A percentile compares a stretch with the other conserved stretches of the same genome.
phyloP scores from a whole-genome alignment of 2,888 invertebrate species.

The Cosmia trapezina region DNA sequence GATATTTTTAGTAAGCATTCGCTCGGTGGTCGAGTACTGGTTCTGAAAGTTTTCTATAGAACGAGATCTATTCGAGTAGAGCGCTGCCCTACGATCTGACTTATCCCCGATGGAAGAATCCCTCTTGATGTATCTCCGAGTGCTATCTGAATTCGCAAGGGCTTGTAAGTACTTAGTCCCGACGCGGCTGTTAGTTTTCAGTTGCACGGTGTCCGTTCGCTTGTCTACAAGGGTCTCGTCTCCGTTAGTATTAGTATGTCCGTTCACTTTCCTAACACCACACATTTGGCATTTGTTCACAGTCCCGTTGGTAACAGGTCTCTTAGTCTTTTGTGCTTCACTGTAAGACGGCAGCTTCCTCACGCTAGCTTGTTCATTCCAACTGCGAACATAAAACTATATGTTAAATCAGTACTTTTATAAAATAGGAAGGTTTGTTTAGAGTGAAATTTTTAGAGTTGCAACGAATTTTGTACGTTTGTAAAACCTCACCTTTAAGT shows the following conservation, averaged over 20 bases:
- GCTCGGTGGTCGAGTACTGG: conserved; percentile 76
- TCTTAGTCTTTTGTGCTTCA: conserved; percentile 90
- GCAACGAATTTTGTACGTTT: neutral
- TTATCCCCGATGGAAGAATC: conserved; percentile 85
- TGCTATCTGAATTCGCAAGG: conserved; percentile 78
- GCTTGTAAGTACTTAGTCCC: conserved; percentile 88
- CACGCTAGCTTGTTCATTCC: conserved; percentile 89
- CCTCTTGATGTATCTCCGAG: conserved; percentile 81
- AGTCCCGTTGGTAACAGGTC: conserved; percentile 85
- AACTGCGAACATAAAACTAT: conserved; percentile 76
- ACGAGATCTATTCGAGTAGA: conserved; percentile 84
- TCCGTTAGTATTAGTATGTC: conserved; percentile 74
- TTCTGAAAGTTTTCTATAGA: conserved; percentile 88
- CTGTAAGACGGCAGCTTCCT: conserved; percentile 89
- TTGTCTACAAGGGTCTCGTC: conserved; percentile 70
- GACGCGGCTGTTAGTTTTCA: conserved; percentile 86
- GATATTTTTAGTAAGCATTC: conserved; percentile 73
- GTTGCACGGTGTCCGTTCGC: conserved; percentile 78
- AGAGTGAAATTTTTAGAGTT: neutral
- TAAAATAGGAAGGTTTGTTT: neutral
- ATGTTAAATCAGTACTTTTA: conserved; percentile 29
- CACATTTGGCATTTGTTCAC: conserved; percentile 85
- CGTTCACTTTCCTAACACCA: conserved; percentile 85
- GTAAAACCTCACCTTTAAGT: conserved; percentile 86
- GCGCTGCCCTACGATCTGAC: conserved; percentile 74